phyloP scores from a whole-genome alignment of 2,113 vertebrate species.

The Aptenodytes patagonicus region DNA sequence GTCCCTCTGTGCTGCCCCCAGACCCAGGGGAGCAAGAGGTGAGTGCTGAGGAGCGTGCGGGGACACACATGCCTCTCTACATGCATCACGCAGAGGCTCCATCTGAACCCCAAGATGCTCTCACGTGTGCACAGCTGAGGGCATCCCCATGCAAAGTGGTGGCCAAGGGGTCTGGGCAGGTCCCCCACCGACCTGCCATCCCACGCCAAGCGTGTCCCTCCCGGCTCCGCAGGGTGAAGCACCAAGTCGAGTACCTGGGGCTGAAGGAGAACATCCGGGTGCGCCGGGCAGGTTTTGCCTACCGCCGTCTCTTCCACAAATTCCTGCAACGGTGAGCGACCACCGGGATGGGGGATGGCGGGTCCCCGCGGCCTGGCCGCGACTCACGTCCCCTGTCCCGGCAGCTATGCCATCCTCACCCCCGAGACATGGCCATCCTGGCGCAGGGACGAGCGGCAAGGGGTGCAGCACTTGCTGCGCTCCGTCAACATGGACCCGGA shows the following conservation, averaged over 20 bases:
- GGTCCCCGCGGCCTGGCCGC: rapidly evolving
- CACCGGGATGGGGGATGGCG: rapidly evolving
- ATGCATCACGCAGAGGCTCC: neutral
- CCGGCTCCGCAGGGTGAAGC: conserved; percentile 77
- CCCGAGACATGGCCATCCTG: conserved; percentile 89
- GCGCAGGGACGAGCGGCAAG: conserved; percentile 86
- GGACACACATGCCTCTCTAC: neutral
- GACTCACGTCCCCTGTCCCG: neutral
- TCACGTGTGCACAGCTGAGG: rapidly evolving
- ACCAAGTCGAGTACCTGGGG: conserved; percentile 96
- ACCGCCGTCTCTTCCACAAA: conserved; percentile 89
- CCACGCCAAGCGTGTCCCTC: rapidly evolving
- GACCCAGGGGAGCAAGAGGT: neutral
- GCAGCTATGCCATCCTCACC: conserved; percentile 93
- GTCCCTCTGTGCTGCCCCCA: neutral
- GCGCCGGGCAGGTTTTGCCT: conserved; percentile 90
- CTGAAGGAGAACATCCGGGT: conserved; percentile 93
- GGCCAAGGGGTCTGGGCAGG: neutral
- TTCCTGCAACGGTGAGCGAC: conserved; percentile 86
- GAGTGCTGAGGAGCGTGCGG: neutral
- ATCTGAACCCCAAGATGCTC: neutral
- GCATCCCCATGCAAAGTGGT: rapidly evolving
- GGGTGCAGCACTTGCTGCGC: conserved; percentile 89
- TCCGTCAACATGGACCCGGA: conserved; percentile 94
- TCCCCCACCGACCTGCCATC: rapidly evolving